Percentiles rank a stretch among this genome's conserved stretches.
These are phyloP conservation scores for Andrena trimmerana DNA, from an alignment of 2,888 invertebrate species.

Conservation along the genomic window DNA sequence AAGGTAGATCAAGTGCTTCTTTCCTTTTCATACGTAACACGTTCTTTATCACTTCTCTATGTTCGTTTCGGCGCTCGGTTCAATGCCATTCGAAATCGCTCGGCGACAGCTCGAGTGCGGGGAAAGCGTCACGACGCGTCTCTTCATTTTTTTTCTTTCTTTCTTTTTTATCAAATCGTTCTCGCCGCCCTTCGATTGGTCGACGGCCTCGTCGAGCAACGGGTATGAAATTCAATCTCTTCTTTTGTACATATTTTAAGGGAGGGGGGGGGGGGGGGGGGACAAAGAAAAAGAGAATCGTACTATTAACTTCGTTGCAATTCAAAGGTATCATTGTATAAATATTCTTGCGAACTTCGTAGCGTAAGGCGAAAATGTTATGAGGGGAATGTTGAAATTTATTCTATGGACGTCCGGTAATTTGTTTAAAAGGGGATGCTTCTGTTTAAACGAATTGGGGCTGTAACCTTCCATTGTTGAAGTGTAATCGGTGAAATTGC, in stretches of 20 bases:
- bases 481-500: not conserved
- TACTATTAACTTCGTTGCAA: constrained; percentile 28
- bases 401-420: not conserved
- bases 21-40: constrained; percentile 53
- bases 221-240: constrained; percentile 15
- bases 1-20: constrained; percentile 72
- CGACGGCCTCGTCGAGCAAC: constrained; percentile 42
- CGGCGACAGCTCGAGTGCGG: constrained; percentile 70
- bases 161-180: constrained; percentile 26
- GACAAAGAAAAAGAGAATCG: not conserved
- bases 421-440: constrained; percentile 4
- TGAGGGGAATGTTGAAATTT: constrained; percentile 8
- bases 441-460: constrained; percentile 3
- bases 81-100: constrained; percentile 52
- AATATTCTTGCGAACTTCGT: constrained; percentile 6
- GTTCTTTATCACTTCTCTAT: constrained; percentile 45
- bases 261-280: no score
- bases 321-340: constrained; percentile 22
- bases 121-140: constrained; percentile 74
- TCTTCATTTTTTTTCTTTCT: no score
- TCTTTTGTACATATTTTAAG: constrained; percentile 30
- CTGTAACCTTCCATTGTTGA: constrained; percentile 19
- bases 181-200: constrained; percentile 33
- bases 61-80: constrained; percentile 49
- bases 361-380: not conserved